Evolutionary conservation across 2,797 vertebrate species (phyloP).

Genomic region (Tamandua tetradactyla): DNA sequence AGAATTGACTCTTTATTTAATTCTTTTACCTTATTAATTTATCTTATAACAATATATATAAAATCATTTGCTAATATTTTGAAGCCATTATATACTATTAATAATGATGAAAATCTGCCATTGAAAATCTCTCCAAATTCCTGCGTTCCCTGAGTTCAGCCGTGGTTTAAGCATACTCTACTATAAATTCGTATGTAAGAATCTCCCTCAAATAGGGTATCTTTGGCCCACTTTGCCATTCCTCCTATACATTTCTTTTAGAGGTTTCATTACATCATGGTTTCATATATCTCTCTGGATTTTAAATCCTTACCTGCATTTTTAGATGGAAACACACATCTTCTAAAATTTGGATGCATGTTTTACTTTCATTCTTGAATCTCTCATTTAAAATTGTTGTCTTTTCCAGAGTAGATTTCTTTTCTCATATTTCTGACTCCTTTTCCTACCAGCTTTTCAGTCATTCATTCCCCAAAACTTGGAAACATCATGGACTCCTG

Average conservation of each 20-base stretch:
- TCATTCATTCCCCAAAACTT: background rate
- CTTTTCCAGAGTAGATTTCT: background rate
- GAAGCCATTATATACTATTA: background rate
- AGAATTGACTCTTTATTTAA: background rate
- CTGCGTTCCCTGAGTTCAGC: background rate
- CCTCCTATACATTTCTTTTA: background rate
- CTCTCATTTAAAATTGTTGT: background rate
- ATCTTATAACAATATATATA: background rate
- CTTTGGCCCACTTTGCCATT: background rate
- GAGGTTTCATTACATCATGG: background rate
- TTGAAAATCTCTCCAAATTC: slow-evolving; percentile 16
- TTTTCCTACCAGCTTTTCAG: background rate
- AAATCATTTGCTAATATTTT: background rate
- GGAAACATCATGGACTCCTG: background rate
- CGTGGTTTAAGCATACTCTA: background rate
- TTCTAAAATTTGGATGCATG: background rate
- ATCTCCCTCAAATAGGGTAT: background rate
- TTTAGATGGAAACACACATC: background rate
- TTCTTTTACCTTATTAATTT: too few species aligned
- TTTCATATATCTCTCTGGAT: background rate
- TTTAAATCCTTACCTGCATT: background rate
- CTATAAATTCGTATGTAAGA: background rate
- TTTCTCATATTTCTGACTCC: background rate
- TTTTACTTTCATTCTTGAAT: background rate
- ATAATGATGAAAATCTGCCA: background rate